Percentiles rank a stretch among this genome's conserved stretches.
Evolutionary conservation across 92 coral and sea anemone genomes (phyloP).

Genomic region (Bergia puertoricense): DNA sequence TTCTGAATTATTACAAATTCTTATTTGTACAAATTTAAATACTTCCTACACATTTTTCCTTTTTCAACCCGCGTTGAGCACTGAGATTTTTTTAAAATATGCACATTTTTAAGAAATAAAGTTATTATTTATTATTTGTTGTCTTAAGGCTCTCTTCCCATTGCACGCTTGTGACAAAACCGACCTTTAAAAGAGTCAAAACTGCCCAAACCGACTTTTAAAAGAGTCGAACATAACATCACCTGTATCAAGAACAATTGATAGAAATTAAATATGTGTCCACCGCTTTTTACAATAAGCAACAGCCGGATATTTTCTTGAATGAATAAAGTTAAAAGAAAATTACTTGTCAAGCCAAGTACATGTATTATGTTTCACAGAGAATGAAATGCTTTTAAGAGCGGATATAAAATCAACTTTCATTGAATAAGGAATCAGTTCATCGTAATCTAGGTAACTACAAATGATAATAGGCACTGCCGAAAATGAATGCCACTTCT

Average conservation of each 20-base stretch:
- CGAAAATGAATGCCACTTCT: constrained; percentile 8
- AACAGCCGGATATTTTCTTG: neutral
- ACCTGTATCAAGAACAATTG: neutral
- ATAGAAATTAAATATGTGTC: too few species aligned
- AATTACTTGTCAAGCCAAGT: neutral
- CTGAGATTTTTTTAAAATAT: too few species aligned
- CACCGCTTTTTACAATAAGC: neutral
- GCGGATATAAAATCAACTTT: neutral
- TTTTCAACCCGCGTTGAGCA: too few species aligned
- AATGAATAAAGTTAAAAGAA: neutral
- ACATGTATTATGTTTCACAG: neutral
- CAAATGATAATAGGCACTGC: neutral
- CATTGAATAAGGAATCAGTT: neutral
- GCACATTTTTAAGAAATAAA: too few species aligned
- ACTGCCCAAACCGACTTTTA: too few species aligned
- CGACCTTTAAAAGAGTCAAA: too few species aligned
- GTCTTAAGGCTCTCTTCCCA: too few species aligned
- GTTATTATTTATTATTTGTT: too few species aligned
- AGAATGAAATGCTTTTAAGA: neutral
- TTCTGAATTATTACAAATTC: too few species aligned
- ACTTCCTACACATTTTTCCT: too few species aligned
- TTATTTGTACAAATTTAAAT: too few species aligned
- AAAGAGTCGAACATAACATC: neutral
- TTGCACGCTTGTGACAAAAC: too few species aligned
- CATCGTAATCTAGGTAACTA: neutral